These are phyloP conservation scores for Drosophila kuntzei DNA, from an alignment of 2,888 invertebrate genomes.

Conservation along the genomic window DNA sequence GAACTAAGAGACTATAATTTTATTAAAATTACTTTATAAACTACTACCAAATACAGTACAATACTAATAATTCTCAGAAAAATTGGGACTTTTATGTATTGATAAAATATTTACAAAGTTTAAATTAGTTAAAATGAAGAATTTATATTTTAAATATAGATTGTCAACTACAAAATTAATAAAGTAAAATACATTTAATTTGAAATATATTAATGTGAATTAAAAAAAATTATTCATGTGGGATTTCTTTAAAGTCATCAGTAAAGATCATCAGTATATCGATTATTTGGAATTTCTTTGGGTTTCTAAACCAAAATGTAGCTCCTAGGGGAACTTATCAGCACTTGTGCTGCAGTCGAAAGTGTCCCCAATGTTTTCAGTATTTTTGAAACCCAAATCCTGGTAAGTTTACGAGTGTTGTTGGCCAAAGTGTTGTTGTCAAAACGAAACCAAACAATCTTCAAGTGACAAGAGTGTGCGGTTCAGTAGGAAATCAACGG, in stretches of 20 bases:
- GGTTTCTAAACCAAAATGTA: background rate
- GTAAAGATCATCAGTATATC: background rate
- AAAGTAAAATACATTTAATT: background rate
- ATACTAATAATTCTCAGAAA: too few species aligned
- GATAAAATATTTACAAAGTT: too few species aligned
- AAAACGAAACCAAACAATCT: conserved; percentile 72
- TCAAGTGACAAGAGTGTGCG: conserved; percentile 43
- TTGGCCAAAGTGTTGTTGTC: conserved; percentile 54
- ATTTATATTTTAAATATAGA: background rate
- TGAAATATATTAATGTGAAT: background rate
- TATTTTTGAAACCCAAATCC: conserved; percentile 46
- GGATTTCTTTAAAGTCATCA: background rate
- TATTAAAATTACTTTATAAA: too few species aligned
- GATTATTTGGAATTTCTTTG: background rate
- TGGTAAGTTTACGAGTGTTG: conserved; percentile 8
- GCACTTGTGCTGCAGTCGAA: conserved; percentile 10
- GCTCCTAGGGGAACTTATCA: conserved; percentile 6
- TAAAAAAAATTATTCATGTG: background rate
- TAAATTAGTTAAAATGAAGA: too few species aligned
- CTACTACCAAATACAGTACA: too few species aligned
- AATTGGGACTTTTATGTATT: too few species aligned
- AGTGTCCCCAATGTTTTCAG: conserved; percentile 27
- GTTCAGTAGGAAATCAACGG: conserved; percentile 55
- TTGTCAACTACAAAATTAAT: background rate
- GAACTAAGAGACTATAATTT: too few species aligned